Percentiles rank a stretch among this genome's conserved stretches.
Conservation (phyloP, 2,113 vertebrate species). For the Emydocephalus ijimae region DNA sequence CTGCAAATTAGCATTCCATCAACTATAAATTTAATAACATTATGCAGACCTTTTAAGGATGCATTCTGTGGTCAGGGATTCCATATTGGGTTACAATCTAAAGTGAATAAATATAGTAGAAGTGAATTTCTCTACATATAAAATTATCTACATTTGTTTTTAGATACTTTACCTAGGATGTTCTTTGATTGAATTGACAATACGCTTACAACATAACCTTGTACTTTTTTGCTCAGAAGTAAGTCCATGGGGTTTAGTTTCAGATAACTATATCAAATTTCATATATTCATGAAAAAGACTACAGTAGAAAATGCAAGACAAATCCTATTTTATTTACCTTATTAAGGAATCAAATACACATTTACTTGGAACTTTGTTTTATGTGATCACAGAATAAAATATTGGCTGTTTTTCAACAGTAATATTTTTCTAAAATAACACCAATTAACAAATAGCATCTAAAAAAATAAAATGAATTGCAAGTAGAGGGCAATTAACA, state of each 20-base stretch:
- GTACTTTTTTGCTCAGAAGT: not conserved
- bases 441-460: not conserved
- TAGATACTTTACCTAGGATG: not conserved
- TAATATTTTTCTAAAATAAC: not conserved
- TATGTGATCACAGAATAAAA: not conserved
- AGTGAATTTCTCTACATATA: constrained; percentile 47
- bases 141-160: constrained; percentile 46
- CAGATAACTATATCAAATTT: not conserved
- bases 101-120: constrained; percentile 47
- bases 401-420: not conserved
- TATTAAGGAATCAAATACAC: not conserved
- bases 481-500: not conserved
- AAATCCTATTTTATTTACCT: not conserved
- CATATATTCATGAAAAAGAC: not conserved
- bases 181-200: not conserved
- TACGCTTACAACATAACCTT: not conserved
- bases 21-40: constrained; percentile 48
- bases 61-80: constrained; percentile 51
- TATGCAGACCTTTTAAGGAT: constrained; percentile 48
- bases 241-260: not conserved
- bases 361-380: not conserved
- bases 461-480: not conserved
- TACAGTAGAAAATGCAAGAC: not conserved
- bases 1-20: constrained; percentile 58
- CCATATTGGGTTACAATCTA: constrained; percentile 50